phyloP scores from a whole-genome alignment of 64 coral and sea anemone species.

The Catalaphyllia jardinei region DNA sequence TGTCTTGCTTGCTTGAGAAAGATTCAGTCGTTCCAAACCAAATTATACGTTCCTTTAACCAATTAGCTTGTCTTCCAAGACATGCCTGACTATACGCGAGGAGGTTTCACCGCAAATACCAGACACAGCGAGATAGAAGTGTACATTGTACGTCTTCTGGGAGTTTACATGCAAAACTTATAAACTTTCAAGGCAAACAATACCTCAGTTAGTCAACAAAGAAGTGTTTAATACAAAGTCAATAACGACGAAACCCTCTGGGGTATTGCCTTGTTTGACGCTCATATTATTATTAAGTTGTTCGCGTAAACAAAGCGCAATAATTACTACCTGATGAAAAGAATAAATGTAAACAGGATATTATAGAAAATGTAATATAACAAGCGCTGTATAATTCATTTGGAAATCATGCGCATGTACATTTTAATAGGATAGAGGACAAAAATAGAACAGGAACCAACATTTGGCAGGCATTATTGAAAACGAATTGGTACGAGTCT shows the following conservation, averaged over 20 bases:
- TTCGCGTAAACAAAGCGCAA: neutral
- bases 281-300: neutral
- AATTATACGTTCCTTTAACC: no score
- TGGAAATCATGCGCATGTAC: neutral
- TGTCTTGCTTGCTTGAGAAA: no score
- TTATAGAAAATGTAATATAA: neutral
- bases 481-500: neutral
- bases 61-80: no score
- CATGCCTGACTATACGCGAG: no score
- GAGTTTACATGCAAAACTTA: neutral
- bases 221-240: neutral
- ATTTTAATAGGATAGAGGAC: neutral
- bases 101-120: no score
- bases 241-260: neutral
- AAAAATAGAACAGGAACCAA: neutral
- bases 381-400: neutral
- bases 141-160: neutral
- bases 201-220: neutral
- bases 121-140: neutral
- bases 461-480: neutral
- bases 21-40: no score
- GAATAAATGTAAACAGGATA: neutral
- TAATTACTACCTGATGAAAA: neutral
- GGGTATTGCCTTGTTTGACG: neutral
- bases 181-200: neutral